These are phyloP conservation scores for Rhinolophus ferrumequinum DNA, from an alignment of 2,113 vertebrate genomes.

Conservation along the genomic window DNA sequence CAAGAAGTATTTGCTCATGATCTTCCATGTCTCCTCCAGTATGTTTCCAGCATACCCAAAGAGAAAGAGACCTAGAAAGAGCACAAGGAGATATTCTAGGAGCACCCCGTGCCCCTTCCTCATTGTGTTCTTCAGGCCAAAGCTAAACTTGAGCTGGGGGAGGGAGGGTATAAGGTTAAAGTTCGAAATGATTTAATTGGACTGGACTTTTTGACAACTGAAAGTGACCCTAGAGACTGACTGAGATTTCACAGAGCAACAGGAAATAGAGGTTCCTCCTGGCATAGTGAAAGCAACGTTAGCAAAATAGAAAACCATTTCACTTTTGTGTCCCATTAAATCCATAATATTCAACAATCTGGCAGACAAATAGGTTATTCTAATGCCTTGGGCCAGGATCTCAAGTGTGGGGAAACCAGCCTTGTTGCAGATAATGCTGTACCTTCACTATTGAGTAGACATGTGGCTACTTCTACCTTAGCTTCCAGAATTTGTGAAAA, in stretches of 20 bases:
- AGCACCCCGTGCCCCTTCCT: neutral
- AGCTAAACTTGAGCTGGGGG: neutral
- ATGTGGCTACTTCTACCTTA: neutral
- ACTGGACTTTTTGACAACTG: neutral
- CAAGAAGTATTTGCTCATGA: neutral
- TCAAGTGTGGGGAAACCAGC: neutral
- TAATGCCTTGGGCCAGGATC: neutral
- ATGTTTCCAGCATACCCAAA: neutral
- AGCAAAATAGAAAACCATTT: neutral
- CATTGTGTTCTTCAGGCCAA: neutral
- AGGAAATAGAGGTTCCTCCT: neutral
- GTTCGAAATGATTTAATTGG: neutral
- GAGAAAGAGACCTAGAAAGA: neutral
- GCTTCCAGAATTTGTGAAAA: constrained; percentile 34
- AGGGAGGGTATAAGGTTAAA: neutral
- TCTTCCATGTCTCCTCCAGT: neutral
- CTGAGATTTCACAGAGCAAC: neutral
- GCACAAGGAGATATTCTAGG: neutral
- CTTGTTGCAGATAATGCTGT: neutral
- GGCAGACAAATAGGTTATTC: neutral
- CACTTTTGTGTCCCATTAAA: neutral
- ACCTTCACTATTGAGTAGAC: neutral
- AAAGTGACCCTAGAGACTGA: neutral
- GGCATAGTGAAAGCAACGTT: neutral
- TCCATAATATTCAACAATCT: neutral